Conservation (phyloP, 30 jellyfish, hydroid and myxozoan species). For the Nemopilema nomurai region DNA sequence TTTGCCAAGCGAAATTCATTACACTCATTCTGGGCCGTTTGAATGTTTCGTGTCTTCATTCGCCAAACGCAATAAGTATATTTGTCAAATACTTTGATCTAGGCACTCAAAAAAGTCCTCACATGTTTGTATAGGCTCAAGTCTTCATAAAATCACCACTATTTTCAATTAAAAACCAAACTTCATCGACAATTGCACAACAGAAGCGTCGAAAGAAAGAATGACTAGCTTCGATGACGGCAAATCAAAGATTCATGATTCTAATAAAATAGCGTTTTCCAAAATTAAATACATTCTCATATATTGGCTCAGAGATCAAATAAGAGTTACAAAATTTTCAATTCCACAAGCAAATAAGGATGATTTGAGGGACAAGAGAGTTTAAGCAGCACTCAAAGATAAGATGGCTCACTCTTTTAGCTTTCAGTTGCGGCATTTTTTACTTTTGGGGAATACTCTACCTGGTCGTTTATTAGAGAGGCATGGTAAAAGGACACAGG, state of each 20-base stretch:
- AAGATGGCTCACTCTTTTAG: no score
- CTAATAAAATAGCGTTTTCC: conserved; percentile 13
- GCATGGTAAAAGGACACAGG: no score
- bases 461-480: no score
- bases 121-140: background rate
- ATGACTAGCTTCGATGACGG: background rate
- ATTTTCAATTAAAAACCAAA: no score
- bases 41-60: background rate
- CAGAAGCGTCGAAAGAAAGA: background rate
- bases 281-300: conserved; percentile 17
- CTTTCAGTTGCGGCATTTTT: no score
- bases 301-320: conserved; percentile 2
- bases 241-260: conserved; percentile 11
- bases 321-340: no score
- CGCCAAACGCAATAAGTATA: background rate
- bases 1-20: no score
- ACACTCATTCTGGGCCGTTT: background rate
- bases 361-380: background rate
- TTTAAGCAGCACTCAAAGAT: no score
- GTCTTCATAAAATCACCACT: background rate
- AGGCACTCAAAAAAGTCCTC: background rate
- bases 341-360: background rate
- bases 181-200: background rate
- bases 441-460: no score
- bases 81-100: background rate